These are phyloP conservation scores for Neolamprologus ventralis DNA, from an alignment of 2,113 vertebrate genomes.

Conservation along the genomic window DNA sequence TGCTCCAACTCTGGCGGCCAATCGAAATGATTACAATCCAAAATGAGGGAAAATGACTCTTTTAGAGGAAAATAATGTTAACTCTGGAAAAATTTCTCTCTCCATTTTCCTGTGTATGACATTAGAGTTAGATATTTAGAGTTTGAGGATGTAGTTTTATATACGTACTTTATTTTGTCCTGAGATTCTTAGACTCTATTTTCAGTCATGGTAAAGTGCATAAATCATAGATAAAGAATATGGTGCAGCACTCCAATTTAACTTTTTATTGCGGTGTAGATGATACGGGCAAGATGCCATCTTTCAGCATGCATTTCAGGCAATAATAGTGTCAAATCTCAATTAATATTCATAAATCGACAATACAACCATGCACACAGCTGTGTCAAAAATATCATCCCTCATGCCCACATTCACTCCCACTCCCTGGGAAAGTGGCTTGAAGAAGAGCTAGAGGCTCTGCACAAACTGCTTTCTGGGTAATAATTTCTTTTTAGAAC, in stretches of 20 bases:
- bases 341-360: conserved; percentile 65
- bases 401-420: conserved; percentile 14
- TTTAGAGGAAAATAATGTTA: background rate
- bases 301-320: conserved; percentile 47
- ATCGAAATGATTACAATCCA: background rate
- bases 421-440: background rate
- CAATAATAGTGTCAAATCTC: conserved; percentile 59
- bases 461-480: background rate
- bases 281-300: conserved; percentile 46
- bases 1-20: background rate
- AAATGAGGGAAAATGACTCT: background rate
- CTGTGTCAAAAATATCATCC: conserved; percentile 34
- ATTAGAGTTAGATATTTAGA: background rate
- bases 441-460: conserved; percentile 8
- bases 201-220: background rate
- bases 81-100: background rate
- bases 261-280: conserved; percentile 42
- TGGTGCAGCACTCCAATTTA: conserved; percentile 48
- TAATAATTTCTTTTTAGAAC: conserved; percentile 6
- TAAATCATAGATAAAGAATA: conserved; percentile 45
- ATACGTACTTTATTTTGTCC: conserved; percentile 7
- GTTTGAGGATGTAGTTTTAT: background rate
- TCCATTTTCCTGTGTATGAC: background rate
- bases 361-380: conserved; percentile 23
- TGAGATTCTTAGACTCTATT: conserved; percentile 11